Evolutionary conservation across 2,113 vertebrate species (phyloP), one percentile per base, ranked within the genome.

Genomic region (Cyanocitta stelleri): DNA sequence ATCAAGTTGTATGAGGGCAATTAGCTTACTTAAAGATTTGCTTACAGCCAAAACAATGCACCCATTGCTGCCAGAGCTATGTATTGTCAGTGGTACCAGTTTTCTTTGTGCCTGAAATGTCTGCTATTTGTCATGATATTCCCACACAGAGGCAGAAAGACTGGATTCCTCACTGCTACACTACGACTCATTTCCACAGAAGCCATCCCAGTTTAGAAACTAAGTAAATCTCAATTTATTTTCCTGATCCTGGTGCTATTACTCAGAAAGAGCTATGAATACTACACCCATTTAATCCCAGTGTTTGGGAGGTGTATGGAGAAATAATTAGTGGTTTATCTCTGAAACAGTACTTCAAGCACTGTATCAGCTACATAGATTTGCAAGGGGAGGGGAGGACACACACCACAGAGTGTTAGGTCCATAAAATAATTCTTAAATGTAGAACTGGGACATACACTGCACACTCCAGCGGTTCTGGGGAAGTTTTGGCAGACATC

Each of bases 321-420:
- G 30, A 64, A 59, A 63, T 43, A 49, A 30, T 2, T 41, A 30
- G 32, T 26, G 37, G 8, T 33, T 71, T 64, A 21, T 21, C 32
- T 59, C 52, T 33, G 54, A 26, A n/a, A 24, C 29, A 91, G 13
- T 8, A 46, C 51, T 69, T 88, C 20, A 58, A 73, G 55, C 11
- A 49, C 37, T 2, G 0, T 19, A 44, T 26, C 30, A 87, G 29
- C 61, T 21, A 39, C 0, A 0, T 3, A 74, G 27, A 61, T 54
- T 90, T 48, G 35, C 51, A 43, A 68, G 9, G 23, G 3, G 1
- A 5, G 4, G 6, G 15, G 13, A 22, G 26, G 15, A 43, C 21
- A 55, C 30, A 41, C 10, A 26, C 6, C 44, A 44, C 26, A 58
- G 64, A n/a, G 6, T 13, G 21, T 16, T 64, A 41, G 13, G 21